Base-by-base conservation (phyloP, 2,888 invertebrate genomes). In the Mimas tiliae region DNA sequence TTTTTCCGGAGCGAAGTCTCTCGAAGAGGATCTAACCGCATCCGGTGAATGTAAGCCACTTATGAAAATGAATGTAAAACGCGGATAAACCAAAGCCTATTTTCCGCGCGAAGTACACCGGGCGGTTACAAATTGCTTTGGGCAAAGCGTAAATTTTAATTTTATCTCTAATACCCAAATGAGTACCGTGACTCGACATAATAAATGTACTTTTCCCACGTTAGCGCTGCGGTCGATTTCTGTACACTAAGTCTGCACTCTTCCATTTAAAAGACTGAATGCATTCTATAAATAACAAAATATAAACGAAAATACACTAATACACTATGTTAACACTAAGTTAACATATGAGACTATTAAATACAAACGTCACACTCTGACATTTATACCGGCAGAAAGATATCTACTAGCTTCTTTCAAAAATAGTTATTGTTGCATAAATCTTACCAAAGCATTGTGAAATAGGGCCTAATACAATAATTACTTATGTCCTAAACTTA, bases 91-190 rank as follows among this genome's bases (percentile, higher is more conserved):
- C 91, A 90, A 90, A 92, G 91, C 91, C 91, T 91, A 89, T 93
- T 92, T 93, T 92, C 91, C 90, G 88, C 90, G 88, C 88, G 87
- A 88, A 89, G 87, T 89, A 88, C 88, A 91, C 86, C 91, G 89
- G 86, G 88, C 87, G 90, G 90, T 90, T 90, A 93, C 93, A 93
- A 93, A 92, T 92, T 93, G 92, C 91, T 93, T 92, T 91, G 91
- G 92, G 92, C 91, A 90, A 89, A 91, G 91, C 92, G 93, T 93
- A 92, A 92, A 93, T 93, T 92, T 93, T 93, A 93, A 93, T 93
- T 92, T 93, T 93, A 93, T 93, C 93, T 93, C 91, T 93, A 91
- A 92, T 92, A 92, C 90, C 91, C 92, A 91, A 93, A 92, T 92
- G 92, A 92, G 91, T 88, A 87, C 86, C 92, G 91, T 92, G 93